A percentile compares a stretch with the other conserved stretches of the same genome.
These are phyloP conservation scores for Sebastes flavidus DNA, from an alignment of 2,797 vertebrate species.

Conservation along the genomic window DNA sequence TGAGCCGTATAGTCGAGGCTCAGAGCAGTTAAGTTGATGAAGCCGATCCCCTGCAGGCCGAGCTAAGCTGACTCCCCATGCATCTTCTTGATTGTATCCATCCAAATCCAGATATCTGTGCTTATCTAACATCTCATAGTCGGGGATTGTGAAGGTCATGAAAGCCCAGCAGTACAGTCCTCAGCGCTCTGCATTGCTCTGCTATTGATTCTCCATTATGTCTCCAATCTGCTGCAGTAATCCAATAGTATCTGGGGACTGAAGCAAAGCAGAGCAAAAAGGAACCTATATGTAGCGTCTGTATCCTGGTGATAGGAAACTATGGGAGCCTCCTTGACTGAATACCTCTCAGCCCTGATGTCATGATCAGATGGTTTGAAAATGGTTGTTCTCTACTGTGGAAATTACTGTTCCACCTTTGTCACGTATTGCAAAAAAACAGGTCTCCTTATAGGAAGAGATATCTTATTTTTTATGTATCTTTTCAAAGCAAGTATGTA, in stretches of 20 bases:
- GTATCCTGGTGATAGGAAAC: conserved; percentile 18
- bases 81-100: conserved; percentile 57
- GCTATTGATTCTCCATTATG: conserved; percentile 73
- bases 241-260: conserved; percentile 62
- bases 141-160: conserved; percentile 55
- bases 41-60: conserved; percentile 37
- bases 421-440: not conserved
- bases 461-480: not conserved
- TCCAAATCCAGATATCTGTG: conserved; percentile 57
- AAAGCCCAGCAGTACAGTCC: conserved; percentile 35
- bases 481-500: not conserved
- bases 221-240: conserved; percentile 70
- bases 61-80: conserved; percentile 53
- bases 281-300: conserved; percentile 19
- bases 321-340: not conserved
- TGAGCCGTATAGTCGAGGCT: conserved; percentile 20
- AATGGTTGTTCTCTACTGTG: not conserved
- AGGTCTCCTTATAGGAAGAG: not conserved
- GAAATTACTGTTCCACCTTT: not conserved
- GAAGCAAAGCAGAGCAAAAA: conserved; percentile 47
- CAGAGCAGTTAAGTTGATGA: conserved; percentile 43
- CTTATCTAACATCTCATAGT: conserved; percentile 52
- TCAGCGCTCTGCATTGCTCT: conserved; percentile 34
- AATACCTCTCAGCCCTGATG: not conserved
- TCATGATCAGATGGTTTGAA: conserved; percentile 18